Evolutionary conservation across 2,113 vertebrate species (phyloP).

Genomic region (Barbus barbus): DNA sequence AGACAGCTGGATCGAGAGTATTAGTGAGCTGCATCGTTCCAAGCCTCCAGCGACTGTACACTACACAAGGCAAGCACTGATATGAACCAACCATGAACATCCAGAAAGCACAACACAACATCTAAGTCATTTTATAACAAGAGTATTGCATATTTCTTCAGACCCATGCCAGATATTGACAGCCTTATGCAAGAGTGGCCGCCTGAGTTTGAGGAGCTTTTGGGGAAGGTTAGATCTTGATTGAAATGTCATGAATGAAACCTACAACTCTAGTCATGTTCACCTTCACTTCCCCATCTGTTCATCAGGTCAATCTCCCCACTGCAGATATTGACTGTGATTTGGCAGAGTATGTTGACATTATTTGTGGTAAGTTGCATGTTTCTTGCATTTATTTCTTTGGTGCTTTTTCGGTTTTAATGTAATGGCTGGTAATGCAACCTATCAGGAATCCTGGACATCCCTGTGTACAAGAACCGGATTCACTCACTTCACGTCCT

Average conservation of each 20-base stretch:
- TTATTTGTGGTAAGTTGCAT: conserved; percentile 83
- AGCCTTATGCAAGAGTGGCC: conserved; percentile 96
- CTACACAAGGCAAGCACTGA: conserved; percentile 75
- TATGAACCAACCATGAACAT: no score
- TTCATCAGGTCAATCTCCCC: conserved; percentile 78
- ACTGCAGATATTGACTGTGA: conserved; percentile 79
- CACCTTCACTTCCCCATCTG: conserved; percentile 39
- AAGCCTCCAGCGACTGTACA: conserved; percentile 82
- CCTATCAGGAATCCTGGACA: conserved; percentile 82
- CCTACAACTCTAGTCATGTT: not conserved
- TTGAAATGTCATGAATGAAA: no score
- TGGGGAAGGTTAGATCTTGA: conserved; percentile 78
- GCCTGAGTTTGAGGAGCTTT: conserved; percentile 87
- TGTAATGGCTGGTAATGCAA: not conserved
- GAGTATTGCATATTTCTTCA: conserved; percentile 48
- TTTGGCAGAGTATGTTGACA: conserved; percentile 79
- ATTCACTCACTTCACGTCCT: conserved; percentile 89
- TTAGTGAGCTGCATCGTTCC: conserved; percentile 59
- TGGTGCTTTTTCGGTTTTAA: not conserved
- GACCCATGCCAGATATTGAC: conserved; percentile 92
- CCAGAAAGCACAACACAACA: not conserved
- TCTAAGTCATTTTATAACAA: not conserved
- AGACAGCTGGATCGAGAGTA: conserved; percentile 85
- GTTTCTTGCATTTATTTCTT: not conserved
- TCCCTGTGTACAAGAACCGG: conserved; percentile 84